phyloP scores from a whole-genome alignment of 2,113 vertebrate genomes.

The Python bivittatus region DNA sequence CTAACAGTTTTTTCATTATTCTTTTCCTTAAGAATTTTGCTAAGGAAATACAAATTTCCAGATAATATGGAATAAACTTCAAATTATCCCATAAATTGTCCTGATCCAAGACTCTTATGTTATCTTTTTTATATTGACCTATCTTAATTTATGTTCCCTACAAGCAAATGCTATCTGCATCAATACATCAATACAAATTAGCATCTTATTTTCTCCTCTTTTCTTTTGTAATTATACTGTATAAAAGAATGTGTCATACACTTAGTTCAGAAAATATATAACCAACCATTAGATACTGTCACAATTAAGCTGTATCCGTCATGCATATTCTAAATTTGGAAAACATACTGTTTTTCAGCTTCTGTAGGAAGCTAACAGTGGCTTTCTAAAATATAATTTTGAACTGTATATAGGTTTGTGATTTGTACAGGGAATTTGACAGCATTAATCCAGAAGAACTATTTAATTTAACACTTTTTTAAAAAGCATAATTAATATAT shows the following conservation, averaged over 20 bases:
- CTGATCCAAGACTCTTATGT: neutral
- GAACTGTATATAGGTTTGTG: neutral
- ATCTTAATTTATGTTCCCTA: neutral
- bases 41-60: neutral
- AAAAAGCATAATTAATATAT: no score
- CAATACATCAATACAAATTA: neutral
- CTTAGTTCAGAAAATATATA: neutral
- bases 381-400: neutral
- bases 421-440: neutral
- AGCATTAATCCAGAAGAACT: neutral
- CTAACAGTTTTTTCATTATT: neutral
- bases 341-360: neutral
- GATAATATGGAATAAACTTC: neutral
- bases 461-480: no score
- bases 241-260: neutral
- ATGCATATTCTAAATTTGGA: neutral
- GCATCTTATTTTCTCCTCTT: neutral
- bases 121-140: neutral
- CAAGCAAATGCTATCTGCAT: neutral
- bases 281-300: neutral
- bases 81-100: conserved; percentile 24
- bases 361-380: neutral
- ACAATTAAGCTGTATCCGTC: neutral
- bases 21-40: neutral
- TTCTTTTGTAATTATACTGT: neutral